Percentiles rank a stretch among this genome's conserved stretches.
phyloP scores from a whole-genome alignment of 2,888 invertebrate species.

The Bruchidius siliquastri region DNA sequence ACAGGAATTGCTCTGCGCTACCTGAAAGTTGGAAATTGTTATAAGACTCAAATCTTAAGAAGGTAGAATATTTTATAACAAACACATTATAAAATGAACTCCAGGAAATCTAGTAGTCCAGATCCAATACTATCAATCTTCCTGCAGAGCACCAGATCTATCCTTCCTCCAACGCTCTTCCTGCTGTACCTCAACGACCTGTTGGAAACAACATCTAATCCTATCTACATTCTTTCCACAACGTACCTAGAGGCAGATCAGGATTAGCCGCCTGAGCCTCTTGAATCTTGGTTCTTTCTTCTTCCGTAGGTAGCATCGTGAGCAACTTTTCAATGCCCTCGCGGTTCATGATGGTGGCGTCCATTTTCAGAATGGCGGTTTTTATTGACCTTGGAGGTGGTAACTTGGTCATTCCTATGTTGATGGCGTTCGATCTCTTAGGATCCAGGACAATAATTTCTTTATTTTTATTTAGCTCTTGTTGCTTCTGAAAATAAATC shows the following conservation, averaged over 20 bases:
- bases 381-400: slow-evolving; percentile 97
- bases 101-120: too few relatives aligned
- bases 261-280: slow-evolving; percentile 92
- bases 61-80: background rate
- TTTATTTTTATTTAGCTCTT: slow-evolving; percentile 79
- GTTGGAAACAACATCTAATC: too few relatives aligned
- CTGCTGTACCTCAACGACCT: too few relatives aligned
- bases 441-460: slow-evolving; percentile 93
- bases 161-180: too few relatives aligned
- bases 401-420: slow-evolving; percentile 98
- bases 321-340: slow-evolving; percentile 98
- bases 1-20: slow-evolving; percentile 97
- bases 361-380: slow-evolving; percentile 99
- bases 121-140: too few relatives aligned
- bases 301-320: slow-evolving; percentile 95
- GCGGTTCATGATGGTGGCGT: slow-evolving; percentile 93
- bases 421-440: slow-evolving; percentile 97
- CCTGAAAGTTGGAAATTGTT: slow-evolving; percentile 48
- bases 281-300: slow-evolving; percentile 88
- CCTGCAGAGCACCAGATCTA: too few relatives aligned
- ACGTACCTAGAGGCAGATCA: slow-evolving; percentile 67
- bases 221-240: too few relatives aligned
- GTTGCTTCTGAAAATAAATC: slow-evolving; percentile 62
- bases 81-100: too few relatives aligned
- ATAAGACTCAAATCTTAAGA: slow-evolving; percentile 40